These are phyloP conservation scores for Palythoa heliodiscus DNA, from an alignment of 92 coral and sea anemone species.

Conservation along the genomic window DNA sequence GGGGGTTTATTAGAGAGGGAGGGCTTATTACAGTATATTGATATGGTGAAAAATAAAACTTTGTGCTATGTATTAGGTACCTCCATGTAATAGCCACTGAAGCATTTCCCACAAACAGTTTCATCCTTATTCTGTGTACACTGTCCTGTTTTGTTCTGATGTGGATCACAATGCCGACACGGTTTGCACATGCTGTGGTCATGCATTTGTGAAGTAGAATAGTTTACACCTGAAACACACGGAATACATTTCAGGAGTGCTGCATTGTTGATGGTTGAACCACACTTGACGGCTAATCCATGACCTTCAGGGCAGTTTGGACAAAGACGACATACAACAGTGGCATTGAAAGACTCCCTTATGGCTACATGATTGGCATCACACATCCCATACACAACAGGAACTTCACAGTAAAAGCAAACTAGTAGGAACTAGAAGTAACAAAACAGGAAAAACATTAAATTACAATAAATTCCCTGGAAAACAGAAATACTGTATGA, in stretches of 20 bases:
- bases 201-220: slow-evolving; percentile 13
- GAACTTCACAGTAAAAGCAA: neutral
- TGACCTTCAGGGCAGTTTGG: neutral
- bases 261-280: neutral
- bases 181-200: slow-evolving; percentile 29
- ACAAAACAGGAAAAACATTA: too few species aligned
- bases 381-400: neutral
- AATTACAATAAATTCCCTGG: too few species aligned
- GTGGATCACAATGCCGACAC: slow-evolving; percentile 1
- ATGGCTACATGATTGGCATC: neutral
- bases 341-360: neutral
- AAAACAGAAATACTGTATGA: too few species aligned
- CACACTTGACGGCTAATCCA: slow-evolving; percentile 2
- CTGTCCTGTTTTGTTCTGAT: slow-evolving; percentile 33
- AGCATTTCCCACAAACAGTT: slow-evolving; percentile 15
- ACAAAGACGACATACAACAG: neutral
- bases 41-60: too few species aligned
- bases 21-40: too few species aligned
- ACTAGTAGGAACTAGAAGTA: neutral
- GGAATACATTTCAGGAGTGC: neutral
- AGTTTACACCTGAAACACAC: slow-evolving; percentile 9
- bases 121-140: slow-evolving; percentile 7
- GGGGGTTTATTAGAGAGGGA: too few species aligned
- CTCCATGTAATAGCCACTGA: slow-evolving; percentile 4
- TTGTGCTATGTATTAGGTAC: neutral